Base-by-base conservation (phyloP, 1,140 invertebrate species). In the Orius insidiosus region DNA sequence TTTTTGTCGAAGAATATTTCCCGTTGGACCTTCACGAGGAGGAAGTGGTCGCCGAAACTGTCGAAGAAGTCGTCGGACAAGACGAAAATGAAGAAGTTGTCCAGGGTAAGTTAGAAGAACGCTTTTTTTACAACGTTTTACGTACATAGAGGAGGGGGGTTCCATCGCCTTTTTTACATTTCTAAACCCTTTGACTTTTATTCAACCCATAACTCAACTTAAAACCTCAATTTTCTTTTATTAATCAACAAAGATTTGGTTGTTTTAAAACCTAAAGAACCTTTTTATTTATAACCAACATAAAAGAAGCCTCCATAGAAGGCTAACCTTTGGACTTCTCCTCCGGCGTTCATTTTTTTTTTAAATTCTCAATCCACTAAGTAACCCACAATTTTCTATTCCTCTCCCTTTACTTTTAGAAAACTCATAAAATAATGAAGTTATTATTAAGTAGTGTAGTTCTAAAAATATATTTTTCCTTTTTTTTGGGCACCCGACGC, bases 211-310 rank as follows among this genome's bases (percentile, higher is more conserved):
- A 36, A 36, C 3, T 5, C 35, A 36, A 3, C 35, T 33, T 3
- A 11, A 15, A n/a, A n/a, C 35, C n/a, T 3, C 9, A 3, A 36
- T 36, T 36, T 36, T 11, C 14, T 9, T 3, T 15, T 9, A 11
- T 15, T 4, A 24, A 4, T 24, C 24, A 24, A 4, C 24, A 24
- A 24, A 24, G 24, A 24, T 24, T 24, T 24, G 3, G 3, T 24
- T 24, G 24, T 24, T 24, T 24, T 24, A 24, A 24, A 24, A 24
- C 24, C 24, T 24, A 24, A 24, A 36, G 14, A 15, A 15, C 35
- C n/a, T 36, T 36, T 16, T 33, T 50, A 50, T 50, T 50, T 50
- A 50, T 50, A 50, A 50, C 49, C 49, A 50, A 40, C 46, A 50
- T 41, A 39, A 50, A 37, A 46, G 49, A 50, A 50, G 49, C 49